A percentile compares a stretch with the other conserved stretches of the same genome.
phyloP scores from a whole-genome alignment of 2,888 invertebrate genomes.

The Leptura quadrifasciata region DNA sequence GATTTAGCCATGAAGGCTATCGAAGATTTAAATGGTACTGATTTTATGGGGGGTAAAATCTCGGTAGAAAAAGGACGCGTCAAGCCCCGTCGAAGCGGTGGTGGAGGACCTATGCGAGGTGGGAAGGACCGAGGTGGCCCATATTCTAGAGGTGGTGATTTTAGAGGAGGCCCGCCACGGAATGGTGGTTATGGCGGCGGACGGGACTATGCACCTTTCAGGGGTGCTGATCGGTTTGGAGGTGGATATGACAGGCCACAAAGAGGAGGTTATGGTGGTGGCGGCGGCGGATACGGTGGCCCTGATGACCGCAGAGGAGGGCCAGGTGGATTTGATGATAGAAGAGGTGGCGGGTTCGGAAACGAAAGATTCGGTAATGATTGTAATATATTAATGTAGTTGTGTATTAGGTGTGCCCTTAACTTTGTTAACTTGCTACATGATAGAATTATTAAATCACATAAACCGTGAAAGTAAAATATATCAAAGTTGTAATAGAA shows the following conservation, averaged over 20 bases:
- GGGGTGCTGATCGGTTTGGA: conserved; percentile 56
- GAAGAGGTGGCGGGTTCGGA: conserved; percentile 46
- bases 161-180: conserved; percentile 48
- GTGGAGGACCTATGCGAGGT: conserved; percentile 75
- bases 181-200: conserved; percentile 56
- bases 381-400: too few relatives aligned
- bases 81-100: conserved; percentile 80
- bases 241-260: conserved; percentile 57
- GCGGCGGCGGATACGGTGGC: conserved; percentile 49
- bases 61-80: conserved; percentile 90
- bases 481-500: too few relatives aligned
- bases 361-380: conserved; percentile 45
- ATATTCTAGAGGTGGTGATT: conserved; percentile 66
- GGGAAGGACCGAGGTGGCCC: conserved; percentile 73
- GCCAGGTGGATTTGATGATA: neutral
- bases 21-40: conserved; percentile 85
- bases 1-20: conserved; percentile 90
- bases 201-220: conserved; percentile 47
- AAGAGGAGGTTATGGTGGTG: conserved; percentile 54
- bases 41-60: conserved; percentile 89
- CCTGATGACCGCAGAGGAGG: conserved; percentile 56
- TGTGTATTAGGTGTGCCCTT: neutral
- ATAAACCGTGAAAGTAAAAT: too few relatives aligned
- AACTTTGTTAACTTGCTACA: neutral
- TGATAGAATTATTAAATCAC: too few relatives aligned